Conservation (phyloP, 1,140 invertebrate species). For the Streblospio benedicti region DNA sequence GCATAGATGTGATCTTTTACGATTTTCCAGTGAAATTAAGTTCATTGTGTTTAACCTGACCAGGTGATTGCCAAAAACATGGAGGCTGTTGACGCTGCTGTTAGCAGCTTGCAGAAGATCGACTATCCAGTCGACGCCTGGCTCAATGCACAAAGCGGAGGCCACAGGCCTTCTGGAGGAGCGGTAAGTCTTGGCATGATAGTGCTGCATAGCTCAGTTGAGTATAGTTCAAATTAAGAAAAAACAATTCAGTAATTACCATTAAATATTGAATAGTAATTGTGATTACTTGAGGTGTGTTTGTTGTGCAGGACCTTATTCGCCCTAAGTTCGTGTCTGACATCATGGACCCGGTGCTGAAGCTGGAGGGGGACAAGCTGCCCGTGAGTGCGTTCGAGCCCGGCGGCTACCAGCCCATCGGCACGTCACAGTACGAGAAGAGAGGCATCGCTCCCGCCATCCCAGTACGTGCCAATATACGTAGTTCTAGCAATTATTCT, state of each 20-base stretch:
- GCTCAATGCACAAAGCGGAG: neutral
- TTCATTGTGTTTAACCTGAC: too few relatives aligned
- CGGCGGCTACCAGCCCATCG: conserved; percentile 17
- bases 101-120: conserved; percentile 10
- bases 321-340: conserved; percentile 17
- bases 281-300: too few relatives aligned
- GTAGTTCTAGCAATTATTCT: too few relatives aligned
- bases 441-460: conserved; percentile 17
- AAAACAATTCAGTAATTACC: too few relatives aligned
- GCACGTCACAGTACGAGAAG: conserved; percentile 16
- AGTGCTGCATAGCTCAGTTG: too few relatives aligned
- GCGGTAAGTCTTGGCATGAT: too few relatives aligned
- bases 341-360: conserved; percentile 20
- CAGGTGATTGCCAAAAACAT: conserved; percentile 12
- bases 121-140: conserved; percentile 13
- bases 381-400: conserved; percentile 19
- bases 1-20: too few relatives aligned
- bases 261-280: too few relatives aligned
- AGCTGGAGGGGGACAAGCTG: conserved; percentile 17
- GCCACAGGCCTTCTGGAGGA: neutral
- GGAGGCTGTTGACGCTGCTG: conserved; percentile 10
- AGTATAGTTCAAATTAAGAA: too few relatives aligned
- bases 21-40: too few relatives aligned
- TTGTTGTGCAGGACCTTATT: too few relatives aligned
- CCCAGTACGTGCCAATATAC: too few relatives aligned